phyloP scores from a whole-genome alignment of 2,113 vertebrate species.

The Athene noctua region DNA sequence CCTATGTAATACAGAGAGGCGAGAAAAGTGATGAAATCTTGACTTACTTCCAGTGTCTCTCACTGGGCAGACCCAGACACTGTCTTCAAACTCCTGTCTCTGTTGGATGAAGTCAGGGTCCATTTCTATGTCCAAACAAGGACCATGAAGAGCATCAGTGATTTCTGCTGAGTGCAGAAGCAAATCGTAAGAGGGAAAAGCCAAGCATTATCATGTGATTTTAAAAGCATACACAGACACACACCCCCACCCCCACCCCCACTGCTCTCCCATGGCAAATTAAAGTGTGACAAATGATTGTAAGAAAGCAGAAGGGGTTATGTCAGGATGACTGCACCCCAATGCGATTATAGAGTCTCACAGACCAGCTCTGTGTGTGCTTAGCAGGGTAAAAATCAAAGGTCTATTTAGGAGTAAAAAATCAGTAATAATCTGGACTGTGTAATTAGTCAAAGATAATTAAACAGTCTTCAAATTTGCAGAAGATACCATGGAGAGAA shows the following conservation, averaged over 20 bases:
- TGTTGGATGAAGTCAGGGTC: not conserved
- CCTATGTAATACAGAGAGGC: rapidly evolving
- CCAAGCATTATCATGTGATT: not conserved
- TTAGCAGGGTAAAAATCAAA: not conserved
- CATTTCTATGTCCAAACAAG: not conserved
- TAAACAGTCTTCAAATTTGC: not conserved
- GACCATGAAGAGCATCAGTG: not conserved
- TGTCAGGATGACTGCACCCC: not conserved
- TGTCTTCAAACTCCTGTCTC: not conserved
- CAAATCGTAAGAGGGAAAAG: not conserved
- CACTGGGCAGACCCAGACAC: not conserved
- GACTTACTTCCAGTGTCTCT: not conserved
- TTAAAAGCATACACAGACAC: not conserved
- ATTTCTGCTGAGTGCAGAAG: not conserved
- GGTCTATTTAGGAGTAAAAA: not conserved
- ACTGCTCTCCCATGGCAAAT: not conserved
- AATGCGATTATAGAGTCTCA: not conserved
- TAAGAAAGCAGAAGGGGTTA: not conserved
- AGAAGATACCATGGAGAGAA: not conserved
- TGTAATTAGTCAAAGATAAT: not conserved
- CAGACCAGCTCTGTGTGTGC: not conserved
- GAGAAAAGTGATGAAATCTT: not conserved
- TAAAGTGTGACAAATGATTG: not conserved
- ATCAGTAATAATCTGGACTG: not conserved
- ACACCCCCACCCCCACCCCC: not conserved